Base-by-base conservation (phyloP, 2,888 invertebrate genomes). In the Drosophila longiperda region DNA sequence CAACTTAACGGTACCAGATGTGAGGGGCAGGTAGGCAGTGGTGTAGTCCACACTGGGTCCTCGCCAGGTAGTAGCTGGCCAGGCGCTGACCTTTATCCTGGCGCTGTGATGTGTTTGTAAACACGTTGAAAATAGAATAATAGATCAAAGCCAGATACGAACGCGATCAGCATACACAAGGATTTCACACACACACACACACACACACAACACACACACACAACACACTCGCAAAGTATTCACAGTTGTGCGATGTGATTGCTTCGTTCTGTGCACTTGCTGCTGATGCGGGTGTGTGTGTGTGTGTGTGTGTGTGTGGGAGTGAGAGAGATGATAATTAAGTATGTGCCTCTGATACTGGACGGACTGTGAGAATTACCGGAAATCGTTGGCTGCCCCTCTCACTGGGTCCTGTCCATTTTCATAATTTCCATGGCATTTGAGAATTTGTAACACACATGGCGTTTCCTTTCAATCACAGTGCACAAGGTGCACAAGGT, bases 101-200 rank as follows among this genome's bases (percentile, higher is more conserved):
- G 69, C 72, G 69, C 82, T 84, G 83, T 82, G 81, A 81, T 87
- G 85, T 87, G 87, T 87, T 87, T 87, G 87, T 89, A 89, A 89
- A 87, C 89, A 87, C 79, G 67, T 66, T 76, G 84, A 81, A 89
- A 89, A 87, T 89, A 54, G 73, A 82, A 87, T 84, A 86, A 86
- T 86, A 87, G 89, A 88, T 88, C 87, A 86, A 79, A 78, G 75
- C 61, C 78, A 78, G 85, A 88, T 88, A 83, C 66, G 73, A 70
- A 63, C 66, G 75, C 67, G 82, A 74, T 75, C 81, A 71, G 83
- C 73, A 81, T 78, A 66, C 61, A 78, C 63, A 78, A 69, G 32
- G 65, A 57, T 58, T 50, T 20, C n/a, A 26, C 23, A 40, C 40
- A 40, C 38, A 38, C 38, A 34, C 17, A 38, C 17, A 38, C 17